Evolutionary conservation across 2,113 vertebrate species (phyloP).

Genomic region (Scortum barcoo): DNA sequence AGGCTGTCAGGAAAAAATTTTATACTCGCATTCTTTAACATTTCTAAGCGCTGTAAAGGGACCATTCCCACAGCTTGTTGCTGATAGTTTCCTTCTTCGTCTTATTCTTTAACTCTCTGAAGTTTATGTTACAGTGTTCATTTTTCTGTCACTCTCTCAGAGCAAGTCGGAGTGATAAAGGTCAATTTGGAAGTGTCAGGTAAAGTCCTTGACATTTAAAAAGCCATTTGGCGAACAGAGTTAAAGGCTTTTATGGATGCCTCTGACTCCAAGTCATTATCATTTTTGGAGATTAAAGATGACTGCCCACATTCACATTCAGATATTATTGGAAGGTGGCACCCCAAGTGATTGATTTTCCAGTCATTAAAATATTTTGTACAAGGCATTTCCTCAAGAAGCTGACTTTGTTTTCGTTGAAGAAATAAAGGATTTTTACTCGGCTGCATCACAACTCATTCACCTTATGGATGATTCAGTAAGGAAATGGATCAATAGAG

Average conservation of each 20-base stretch:
- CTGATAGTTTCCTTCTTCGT: constrained; percentile 42
- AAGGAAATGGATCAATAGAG: constrained; percentile 57
- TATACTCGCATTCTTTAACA: constrained; percentile 63
- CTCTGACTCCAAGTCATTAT: constrained; percentile 72
- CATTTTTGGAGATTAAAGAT: constrained; percentile 79
- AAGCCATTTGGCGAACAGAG: constrained; percentile 76
- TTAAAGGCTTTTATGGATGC: constrained; percentile 74
- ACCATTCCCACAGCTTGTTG: constrained; percentile 28
- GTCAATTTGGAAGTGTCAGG: constrained; percentile 80
- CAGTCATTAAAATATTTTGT: constrained; percentile 38
- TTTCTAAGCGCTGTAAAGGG: constrained; percentile 62
- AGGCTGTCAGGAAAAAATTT: constrained; percentile 64
- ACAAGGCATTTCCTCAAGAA: constrained; percentile 25
- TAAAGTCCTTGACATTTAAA: constrained; percentile 86
- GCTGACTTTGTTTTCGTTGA: constrained; percentile 17
- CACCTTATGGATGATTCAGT: constrained; percentile 40
- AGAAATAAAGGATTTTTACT: constrained; percentile 28
- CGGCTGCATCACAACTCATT: constrained; percentile 36
- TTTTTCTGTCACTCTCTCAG: constrained; percentile 71
- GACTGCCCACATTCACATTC: constrained; percentile 56
- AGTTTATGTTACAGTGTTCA: constrained; percentile 61
- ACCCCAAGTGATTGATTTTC: constrained; percentile 58
- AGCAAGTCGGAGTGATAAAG: constrained; percentile 77
- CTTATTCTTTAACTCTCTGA: constrained; percentile 27
- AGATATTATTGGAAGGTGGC: constrained; percentile 67